phyloP scores from a whole-genome alignment of 2,888 invertebrate species.

The Gastrophysa polygoni region DNA sequence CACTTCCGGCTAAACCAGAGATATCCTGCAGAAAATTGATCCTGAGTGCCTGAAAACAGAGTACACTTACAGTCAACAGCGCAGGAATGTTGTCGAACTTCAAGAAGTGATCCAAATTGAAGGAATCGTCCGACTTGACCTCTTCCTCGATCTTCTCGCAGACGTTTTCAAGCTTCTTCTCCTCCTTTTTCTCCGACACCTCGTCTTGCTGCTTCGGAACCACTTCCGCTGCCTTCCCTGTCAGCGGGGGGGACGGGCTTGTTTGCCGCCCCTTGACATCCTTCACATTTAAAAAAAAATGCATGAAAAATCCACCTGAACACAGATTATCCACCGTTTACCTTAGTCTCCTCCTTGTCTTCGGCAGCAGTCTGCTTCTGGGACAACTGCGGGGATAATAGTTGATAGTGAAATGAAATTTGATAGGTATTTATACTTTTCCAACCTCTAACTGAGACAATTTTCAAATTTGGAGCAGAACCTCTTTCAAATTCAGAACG shows the following conservation, averaged over 20 bases:
- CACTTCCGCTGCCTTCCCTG: conserved; percentile 3
- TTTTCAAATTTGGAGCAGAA: no score
- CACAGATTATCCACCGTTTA: background rate
- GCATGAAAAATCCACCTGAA: no score
- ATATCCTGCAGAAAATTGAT: no score
- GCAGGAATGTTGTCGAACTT: conserved; percentile 80
- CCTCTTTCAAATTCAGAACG: no score
- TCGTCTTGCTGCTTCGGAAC: background rate
- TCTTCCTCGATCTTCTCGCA: conserved; percentile 22
- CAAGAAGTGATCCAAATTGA: conserved; percentile 86
- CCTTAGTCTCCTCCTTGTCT: conserved; percentile 33
- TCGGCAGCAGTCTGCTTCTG: conserved; percentile 32
- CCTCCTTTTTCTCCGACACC: conserved; percentile 10
- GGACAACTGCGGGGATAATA: no score
- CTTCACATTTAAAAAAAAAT: no score
- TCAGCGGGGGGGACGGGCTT: conserved; percentile 29
- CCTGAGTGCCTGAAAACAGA: background rate
- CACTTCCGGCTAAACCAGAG: no score
- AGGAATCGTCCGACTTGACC: conserved; percentile 52
- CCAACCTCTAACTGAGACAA: no score
- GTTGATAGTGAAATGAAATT: no score
- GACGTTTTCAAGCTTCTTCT: conserved; percentile 17
- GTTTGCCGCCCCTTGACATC: conserved; percentile 21
- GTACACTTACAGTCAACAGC: conserved; percentile 67
- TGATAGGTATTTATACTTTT: no score